Percentiles rank a stretch among this genome's conserved stretches.
These are phyloP conservation scores for Musca vetustissima DNA, from an alignment of 1,140 invertebrate species.

Conservation along the genomic window DNA sequence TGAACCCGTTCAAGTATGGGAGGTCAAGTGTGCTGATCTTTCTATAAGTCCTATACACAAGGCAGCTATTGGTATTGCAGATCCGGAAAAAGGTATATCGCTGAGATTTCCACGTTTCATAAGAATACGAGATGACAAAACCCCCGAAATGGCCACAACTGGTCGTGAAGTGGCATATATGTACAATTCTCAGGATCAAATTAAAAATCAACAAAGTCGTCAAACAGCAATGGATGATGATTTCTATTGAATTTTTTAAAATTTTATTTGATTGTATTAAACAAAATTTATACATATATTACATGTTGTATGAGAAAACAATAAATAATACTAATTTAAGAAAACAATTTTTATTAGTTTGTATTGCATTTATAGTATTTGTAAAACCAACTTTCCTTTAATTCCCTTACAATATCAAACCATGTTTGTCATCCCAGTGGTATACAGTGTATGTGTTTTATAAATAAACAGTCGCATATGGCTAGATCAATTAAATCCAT, in stretches of 20 bases:
- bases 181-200: conserved; percentile 90
- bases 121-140: conserved; percentile 91
- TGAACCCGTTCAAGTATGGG: conserved; percentile 91
- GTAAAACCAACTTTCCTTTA: too few relatives aligned
- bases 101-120: conserved; percentile 94
- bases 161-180: conserved; percentile 79
- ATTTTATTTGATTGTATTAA: too few relatives aligned
- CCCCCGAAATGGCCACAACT: conserved; percentile 89
- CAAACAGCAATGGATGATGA: conserved; percentile 57
- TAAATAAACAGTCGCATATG: too few relatives aligned
- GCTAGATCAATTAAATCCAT: too few relatives aligned
- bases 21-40: conserved; percentile 97
- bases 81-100: conserved; percentile 92
- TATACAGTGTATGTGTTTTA: too few relatives aligned
- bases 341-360: too few relatives aligned
- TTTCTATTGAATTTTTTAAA: conserved; percentile 10
- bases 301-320: too few relatives aligned
- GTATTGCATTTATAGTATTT: too few relatives aligned
- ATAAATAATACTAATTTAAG: too few relatives aligned
- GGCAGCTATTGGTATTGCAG: conserved; percentile 87
- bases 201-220: conserved; percentile 72
- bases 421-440: too few relatives aligned
- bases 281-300: too few relatives aligned
- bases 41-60: conserved; percentile 93
- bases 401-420: too few relatives aligned